A percentile compares a stretch with the other conserved stretches of the same genome.
Evolutionary conservation across 2,797 vertebrate species (phyloP).

Genomic region (Sylvilagus floridanus): DNA sequence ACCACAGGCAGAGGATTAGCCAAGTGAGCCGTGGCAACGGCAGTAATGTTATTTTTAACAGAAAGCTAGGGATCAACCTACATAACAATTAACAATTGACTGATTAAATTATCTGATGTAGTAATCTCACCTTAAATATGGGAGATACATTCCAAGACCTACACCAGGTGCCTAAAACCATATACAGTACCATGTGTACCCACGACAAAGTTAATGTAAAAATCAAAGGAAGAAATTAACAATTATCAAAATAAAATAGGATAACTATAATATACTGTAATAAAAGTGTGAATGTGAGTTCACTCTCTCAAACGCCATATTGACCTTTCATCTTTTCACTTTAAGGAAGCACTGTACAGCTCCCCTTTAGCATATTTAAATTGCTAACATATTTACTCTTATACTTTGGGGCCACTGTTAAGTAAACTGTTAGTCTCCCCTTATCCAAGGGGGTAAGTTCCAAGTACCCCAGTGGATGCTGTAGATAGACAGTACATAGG

Average conservation of each 20-base stretch:
- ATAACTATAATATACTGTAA: no score
- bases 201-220: not conserved
- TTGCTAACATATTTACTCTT: not conserved
- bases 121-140: not conserved
- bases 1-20: no score
- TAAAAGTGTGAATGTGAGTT: not conserved
- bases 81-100: not conserved
- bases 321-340: not conserved
- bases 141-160: not conserved
- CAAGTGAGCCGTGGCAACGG: no score
- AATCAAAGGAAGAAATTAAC: not conserved
- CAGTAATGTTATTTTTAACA: not conserved
- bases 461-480: no score
- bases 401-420: not conserved
- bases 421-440: not conserved
- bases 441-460: not conserved
- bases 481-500: no score
- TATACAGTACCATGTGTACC: not conserved
- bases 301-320: not conserved
- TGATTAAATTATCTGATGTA: slow-evolving; percentile 15
- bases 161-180: not conserved
- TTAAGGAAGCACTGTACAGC: no score
- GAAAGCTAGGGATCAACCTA: slow-evolving; percentile 36
- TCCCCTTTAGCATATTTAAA: not conserved
- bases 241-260: not conserved